Percentiles rank a stretch among this genome's conserved stretches.
phyloP scores from a whole-genome alignment of 2,797 vertebrate genomes.

The Odontamblyopus lacepedii region DNA sequence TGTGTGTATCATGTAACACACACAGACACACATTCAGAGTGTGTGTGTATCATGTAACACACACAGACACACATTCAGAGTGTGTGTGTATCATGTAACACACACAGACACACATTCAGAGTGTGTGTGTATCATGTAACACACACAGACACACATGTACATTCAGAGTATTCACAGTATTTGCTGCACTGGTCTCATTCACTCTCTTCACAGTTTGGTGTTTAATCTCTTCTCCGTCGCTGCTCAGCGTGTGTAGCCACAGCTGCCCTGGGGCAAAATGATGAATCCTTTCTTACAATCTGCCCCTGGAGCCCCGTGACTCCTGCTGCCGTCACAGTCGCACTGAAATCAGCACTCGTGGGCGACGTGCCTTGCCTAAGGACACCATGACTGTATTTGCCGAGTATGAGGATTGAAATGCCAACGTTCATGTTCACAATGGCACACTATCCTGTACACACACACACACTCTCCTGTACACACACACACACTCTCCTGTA shows the following conservation, averaged over 20 bases:
- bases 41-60: too few relatives aligned
- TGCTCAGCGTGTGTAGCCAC: not conserved
- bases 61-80: too few relatives aligned
- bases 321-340: not conserved
- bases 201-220: not conserved
- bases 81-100: too few relatives aligned
- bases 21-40: too few relatives aligned
- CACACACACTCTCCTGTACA: not conserved
- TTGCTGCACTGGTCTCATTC: not conserved
- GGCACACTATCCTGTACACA: not conserved
- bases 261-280: not conserved
- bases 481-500: constrained; percentile 11
- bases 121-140: too few relatives aligned
- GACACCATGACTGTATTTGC: not conserved
- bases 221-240: not conserved
- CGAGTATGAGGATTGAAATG: not conserved
- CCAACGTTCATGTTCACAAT: not conserved
- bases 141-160: not conserved
- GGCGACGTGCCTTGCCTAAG: not conserved
- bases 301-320: not conserved
- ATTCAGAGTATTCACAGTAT: not conserved
- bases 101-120: too few relatives aligned
- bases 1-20: too few relatives aligned
- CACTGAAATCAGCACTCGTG: not conserved
- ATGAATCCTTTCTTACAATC: not conserved